Evolutionary conservation across 2,113 vertebrate species (phyloP).

Genomic region (Callipepla californica): DNA sequence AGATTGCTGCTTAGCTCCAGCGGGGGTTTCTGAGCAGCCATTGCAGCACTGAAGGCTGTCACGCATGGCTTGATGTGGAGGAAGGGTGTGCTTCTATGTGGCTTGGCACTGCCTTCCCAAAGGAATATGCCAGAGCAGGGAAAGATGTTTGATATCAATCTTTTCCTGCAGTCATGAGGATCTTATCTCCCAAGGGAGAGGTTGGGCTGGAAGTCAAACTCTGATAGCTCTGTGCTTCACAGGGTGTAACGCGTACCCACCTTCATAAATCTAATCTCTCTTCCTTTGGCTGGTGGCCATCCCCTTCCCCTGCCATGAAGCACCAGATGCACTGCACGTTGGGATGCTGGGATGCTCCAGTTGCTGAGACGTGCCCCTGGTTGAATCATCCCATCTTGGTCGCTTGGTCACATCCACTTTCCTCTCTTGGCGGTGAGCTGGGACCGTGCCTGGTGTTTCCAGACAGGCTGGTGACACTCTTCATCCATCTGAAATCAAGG

Average conservation of each 20-base stretch:
- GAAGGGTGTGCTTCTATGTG: neutral
- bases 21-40: neutral
- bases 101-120: neutral
- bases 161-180: neutral
- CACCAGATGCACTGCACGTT: neutral
- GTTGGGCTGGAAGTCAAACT: neutral
- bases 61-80: neutral
- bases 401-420: neutral
- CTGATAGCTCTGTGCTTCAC: neutral
- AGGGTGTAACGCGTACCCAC: rapidly evolving
- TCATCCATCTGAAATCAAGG: rapidly evolving
- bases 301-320: neutral
- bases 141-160: neutral
- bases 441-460: neutral
- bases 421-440: neutral
- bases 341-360: too few relatives aligned
- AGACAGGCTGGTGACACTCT: neutral
- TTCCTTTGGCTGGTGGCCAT: neutral
- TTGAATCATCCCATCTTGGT: neutral
- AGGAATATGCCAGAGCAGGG: neutral
- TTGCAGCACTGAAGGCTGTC: neutral
- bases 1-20: neutral
- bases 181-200: neutral
- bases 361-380: neutral
- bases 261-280: neutral